phyloP scores from a whole-genome alignment of 2,797 vertebrate genomes.

The Euphonia xanthogaster region DNA sequence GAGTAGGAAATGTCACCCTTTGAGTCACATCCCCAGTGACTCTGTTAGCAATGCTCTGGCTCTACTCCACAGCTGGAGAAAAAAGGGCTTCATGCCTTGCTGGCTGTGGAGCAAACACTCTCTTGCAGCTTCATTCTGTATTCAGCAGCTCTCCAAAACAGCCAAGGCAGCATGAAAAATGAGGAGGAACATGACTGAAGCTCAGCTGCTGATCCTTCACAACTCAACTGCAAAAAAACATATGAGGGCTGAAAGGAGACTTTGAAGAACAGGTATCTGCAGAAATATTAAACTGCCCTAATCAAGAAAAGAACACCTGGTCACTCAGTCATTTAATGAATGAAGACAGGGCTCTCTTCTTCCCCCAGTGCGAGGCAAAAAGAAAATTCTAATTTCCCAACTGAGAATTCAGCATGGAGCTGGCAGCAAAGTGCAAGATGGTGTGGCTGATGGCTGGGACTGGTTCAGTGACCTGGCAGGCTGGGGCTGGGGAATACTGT shows the following conservation, averaged over 20 bases:
- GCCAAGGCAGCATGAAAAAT: conserved; percentile 2
- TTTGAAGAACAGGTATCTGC: neutral
- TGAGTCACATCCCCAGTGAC: neutral
- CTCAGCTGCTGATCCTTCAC: conserved; percentile 4
- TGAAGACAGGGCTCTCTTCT: neutral
- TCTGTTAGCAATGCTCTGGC: conserved; percentile 2
- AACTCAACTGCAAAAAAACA: neutral
- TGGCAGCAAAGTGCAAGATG: neutral
- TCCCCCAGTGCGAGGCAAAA: accelerated
- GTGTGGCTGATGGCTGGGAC: neutral
- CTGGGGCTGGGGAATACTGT: neutral
- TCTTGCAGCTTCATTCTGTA: conserved; percentile 33
- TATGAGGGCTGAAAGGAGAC: neutral
- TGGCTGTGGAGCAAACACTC: neutral
- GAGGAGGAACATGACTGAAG: neutral
- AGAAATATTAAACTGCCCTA: neutral
- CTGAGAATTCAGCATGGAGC: neutral
- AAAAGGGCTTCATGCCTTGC: conserved; percentile 33
- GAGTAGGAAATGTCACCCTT: neutral
- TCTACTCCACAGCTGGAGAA: conserved; percentile 1
- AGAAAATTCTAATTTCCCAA: neutral
- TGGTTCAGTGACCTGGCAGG: neutral
- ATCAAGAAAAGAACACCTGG: neutral
- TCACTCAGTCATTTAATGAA: neutral
- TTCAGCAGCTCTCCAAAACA: conserved; percentile 31